A percentile compares a stretch with the other conserved stretches of the same genome.
phyloP scores from a whole-genome alignment of 2,888 invertebrate species.

The Lasioglossum villosulum region DNA sequence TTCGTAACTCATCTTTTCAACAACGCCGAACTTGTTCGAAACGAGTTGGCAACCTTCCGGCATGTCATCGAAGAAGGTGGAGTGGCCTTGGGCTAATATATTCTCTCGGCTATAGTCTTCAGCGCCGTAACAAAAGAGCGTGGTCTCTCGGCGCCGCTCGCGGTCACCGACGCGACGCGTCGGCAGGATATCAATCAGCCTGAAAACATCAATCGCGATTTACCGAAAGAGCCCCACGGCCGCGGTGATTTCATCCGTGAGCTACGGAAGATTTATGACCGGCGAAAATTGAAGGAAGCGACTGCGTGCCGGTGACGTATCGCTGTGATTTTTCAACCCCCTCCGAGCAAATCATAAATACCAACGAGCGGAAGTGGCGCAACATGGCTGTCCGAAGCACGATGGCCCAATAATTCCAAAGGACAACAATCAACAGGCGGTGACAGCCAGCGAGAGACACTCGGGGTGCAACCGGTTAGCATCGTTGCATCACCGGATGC shows the following conservation, averaged over 20 bases:
- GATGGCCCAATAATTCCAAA: neutral
- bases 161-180: neutral
- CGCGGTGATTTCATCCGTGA: neutral
- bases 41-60: neutral
- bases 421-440: slow-evolving; percentile 7
- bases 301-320: slow-evolving; percentile 42
- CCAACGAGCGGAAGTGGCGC: neutral
- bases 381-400: neutral
- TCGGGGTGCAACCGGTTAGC: neutral
- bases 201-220: slow-evolving; percentile 41
- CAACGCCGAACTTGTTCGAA: neutral
- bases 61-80: neutral
- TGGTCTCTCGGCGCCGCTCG: neutral
- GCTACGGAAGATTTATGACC: slow-evolving; percentile 36
- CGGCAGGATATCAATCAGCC: slow-evolving; percentile 35
- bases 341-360: slow-evolving; percentile 42
- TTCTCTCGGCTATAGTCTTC: slow-evolving; percentile 1
- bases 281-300: slow-evolving; percentile 47
- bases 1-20: neutral
- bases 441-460: neutral
- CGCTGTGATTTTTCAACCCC: slow-evolving; percentile 50
- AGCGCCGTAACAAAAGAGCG: neutral
- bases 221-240: slow-evolving; percentile 4
- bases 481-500: neutral
- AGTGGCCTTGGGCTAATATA: neutral